Evolutionary conservation across 2,113 vertebrate species (phyloP).

Genomic region (Campylomormyrus numenius): DNA sequence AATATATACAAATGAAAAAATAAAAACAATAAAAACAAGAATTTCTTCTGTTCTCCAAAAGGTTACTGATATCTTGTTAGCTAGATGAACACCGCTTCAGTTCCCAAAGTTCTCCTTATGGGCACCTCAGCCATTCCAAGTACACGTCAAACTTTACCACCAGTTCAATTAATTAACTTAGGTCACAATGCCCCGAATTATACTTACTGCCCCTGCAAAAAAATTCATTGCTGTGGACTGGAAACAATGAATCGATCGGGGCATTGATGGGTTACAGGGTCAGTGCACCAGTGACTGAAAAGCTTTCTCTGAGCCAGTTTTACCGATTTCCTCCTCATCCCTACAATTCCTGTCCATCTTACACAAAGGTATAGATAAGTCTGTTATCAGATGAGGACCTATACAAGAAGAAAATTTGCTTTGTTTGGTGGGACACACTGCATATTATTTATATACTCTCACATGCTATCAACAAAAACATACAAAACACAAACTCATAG

Average conservation of each 20-base stretch:
- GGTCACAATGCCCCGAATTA: too few relatives aligned
- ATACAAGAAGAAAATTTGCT: not conserved
- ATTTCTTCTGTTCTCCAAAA: not conserved
- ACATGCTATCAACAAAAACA: not conserved
- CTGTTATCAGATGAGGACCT: not conserved
- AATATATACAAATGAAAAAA: not conserved
- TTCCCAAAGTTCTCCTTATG: not conserved
- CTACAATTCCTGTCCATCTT: not conserved
- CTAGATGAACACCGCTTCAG: not conserved
- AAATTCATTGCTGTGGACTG: not conserved
- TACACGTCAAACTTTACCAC: not conserved
- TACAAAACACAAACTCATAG: not conserved
- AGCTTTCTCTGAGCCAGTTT: not conserved
- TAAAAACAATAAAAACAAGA: not conserved
- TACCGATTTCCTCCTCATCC: not conserved
- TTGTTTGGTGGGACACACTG: not conserved
- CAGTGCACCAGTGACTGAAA: constrained; percentile 24
- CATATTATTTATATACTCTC: not conserved
- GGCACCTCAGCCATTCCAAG: not conserved
- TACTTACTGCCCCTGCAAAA: not conserved
- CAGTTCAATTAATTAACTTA: not conserved
- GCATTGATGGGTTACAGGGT: constrained; percentile 47
- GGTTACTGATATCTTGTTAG: not conserved
- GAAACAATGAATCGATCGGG: constrained; percentile 21
- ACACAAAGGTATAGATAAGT: not conserved